Evolutionary conservation across 1,140 invertebrate genomes (phyloP).

Genomic region (Gyrodactylus bullatarudis): DNA sequence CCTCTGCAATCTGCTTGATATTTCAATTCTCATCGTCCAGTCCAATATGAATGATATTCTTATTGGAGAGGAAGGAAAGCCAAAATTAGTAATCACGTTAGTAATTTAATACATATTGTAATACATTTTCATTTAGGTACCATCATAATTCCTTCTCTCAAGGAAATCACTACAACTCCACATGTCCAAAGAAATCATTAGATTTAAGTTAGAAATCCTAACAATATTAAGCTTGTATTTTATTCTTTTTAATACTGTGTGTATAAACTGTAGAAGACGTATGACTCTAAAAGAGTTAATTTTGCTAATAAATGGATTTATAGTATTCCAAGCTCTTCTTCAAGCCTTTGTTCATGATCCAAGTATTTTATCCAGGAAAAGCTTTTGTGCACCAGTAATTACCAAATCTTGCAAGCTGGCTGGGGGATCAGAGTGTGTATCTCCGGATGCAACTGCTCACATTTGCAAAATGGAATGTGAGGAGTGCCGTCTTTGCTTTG

Average conservation of each 20-base stretch:
- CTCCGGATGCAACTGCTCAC: background rate
- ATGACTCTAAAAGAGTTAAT: background rate
- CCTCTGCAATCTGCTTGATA: background rate
- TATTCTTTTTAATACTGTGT: background rate
- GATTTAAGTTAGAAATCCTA: no score
- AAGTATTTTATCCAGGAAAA: background rate
- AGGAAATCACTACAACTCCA: background rate
- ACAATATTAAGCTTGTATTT: no score
- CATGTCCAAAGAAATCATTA: background rate
- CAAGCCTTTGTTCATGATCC: background rate
- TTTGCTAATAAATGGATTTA: background rate
- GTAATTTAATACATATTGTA: background rate
- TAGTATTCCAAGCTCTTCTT: background rate
- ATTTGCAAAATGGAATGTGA: background rate
- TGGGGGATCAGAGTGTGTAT: background rate
- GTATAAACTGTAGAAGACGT: background rate
- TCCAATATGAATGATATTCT: background rate
- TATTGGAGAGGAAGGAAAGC: background rate
- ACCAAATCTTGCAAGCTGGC: background rate
- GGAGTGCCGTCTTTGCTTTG: background rate
- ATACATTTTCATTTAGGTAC: background rate
- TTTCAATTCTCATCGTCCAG: background rate
- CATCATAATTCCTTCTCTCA: background rate
- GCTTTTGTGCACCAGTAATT: background rate
- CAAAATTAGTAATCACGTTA: background rate